Percentiles rank a stretch among this genome's conserved stretches.
Conservation (phyloP, 2,888 invertebrate species). For the Limulus polyphemus region DNA sequence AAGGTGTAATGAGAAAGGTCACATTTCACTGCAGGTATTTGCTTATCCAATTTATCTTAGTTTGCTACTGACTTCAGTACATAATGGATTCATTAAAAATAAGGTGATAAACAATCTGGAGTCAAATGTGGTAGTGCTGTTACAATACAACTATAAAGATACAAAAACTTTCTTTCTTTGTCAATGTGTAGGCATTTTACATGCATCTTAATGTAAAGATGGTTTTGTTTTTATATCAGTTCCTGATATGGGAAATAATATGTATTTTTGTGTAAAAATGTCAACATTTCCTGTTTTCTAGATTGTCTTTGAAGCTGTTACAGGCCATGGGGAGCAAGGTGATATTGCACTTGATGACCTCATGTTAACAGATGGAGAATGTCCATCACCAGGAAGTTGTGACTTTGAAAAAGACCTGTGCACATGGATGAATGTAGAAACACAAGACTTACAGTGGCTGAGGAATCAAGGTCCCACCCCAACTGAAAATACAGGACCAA, state of each 20-base stretch:
- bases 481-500: constrained; percentile 15
- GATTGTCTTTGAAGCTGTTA: constrained; percentile 19
- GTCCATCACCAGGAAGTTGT: constrained; percentile 19
- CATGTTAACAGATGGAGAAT: constrained; percentile 14
- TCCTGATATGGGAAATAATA: background rate
- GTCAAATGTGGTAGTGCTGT: background rate
- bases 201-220: too few relatives aligned
- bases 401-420: constrained; percentile 23
- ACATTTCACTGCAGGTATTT: too few relatives aligned
- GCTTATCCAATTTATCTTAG: too few relatives aligned
- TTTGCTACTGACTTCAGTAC: too few relatives aligned
- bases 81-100: too few relatives aligned
- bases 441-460: constrained; percentile 16
- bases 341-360: constrained; percentile 24
- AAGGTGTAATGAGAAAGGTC: too few relatives aligned
- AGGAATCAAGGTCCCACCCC: constrained; percentile 16
- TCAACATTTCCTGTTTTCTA: background rate
- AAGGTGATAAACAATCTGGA: too few relatives aligned
- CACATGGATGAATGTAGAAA: constrained; percentile 17
- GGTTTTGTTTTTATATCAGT: constrained; percentile 2
- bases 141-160: background rate
- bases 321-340: constrained; percentile 9
- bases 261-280: background rate
- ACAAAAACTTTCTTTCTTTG: background rate
- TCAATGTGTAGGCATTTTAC: too few relatives aligned